These are phyloP conservation scores for Parascotia fuliginaria DNA, from an alignment of 2,888 invertebrate species.

Conservation along the genomic window DNA sequence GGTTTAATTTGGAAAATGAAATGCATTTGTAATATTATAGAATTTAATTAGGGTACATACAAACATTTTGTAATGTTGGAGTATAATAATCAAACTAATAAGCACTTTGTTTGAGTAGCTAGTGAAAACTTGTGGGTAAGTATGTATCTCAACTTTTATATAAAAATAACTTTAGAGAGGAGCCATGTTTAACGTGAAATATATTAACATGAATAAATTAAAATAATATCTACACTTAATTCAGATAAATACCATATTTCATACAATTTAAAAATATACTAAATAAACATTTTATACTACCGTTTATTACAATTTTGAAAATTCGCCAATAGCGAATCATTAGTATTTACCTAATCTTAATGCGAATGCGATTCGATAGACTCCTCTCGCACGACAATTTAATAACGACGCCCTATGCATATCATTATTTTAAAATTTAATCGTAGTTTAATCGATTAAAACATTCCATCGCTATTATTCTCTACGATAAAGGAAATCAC, in stretches of 20 bases:
- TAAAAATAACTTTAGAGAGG: conserved; percentile 71
- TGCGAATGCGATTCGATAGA: conserved; percentile 37
- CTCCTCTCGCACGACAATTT: conserved; percentile 42
- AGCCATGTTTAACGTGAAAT: conserved; percentile 55
- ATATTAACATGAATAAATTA: conserved; percentile 44
- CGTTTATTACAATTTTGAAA: conserved; percentile 34
- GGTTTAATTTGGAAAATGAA: conserved; percentile 37
- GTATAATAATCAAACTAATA: conserved; percentile 84
- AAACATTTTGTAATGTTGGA: conserved; percentile 84
- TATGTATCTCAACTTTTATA: conserved; percentile 58
- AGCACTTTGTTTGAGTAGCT: conserved; percentile 79
- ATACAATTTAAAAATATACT: conserved; percentile 20
- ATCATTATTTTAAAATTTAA: conserved; percentile 44
- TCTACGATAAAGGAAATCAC: conserved; percentile 79
- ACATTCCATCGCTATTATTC: conserved; percentile 79
- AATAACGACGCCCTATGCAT: conserved; percentile 35
- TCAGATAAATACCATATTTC: conserved; percentile 43
- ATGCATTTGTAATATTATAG: conserved; percentile 74
- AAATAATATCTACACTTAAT: conserved; percentile 45
- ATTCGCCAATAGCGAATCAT: conserved; percentile 27
- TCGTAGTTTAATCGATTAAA: conserved; percentile 68
- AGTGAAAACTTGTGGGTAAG: conserved; percentile 73
- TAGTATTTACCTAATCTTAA: conserved; percentile 39
- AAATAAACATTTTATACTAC: conserved; percentile 16
- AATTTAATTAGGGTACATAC: conserved; percentile 86